Base-by-base conservation (phyloP, 2,888 invertebrate species). In the Liodrosophila aerea region DNA sequence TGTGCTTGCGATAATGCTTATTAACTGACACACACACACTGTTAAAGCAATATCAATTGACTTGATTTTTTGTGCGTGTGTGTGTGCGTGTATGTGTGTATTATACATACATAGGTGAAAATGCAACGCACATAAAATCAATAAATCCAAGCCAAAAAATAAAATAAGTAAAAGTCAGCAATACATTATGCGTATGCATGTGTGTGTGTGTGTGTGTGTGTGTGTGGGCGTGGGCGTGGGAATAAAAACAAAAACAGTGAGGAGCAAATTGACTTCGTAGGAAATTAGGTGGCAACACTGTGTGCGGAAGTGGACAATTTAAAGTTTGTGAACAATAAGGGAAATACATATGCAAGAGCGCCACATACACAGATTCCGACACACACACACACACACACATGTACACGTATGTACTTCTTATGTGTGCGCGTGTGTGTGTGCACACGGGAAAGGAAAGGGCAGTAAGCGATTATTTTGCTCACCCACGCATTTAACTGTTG, bases 121-220 rank as follows among this genome's bases (percentile, higher is more conserved):
- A 72, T 84, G 78, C 85, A 81, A 81, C 68, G 64, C 78, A 67
- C 63, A 84, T 76, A 81, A 81, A 81, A 81, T 81, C 81, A 86
- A 81, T 81, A 81, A 85, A 84, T 83, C 81, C 86, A 80, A 83
- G 76, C 60, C 76, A 83, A 81, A 81, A n/a, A n/a, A 72, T 78
- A 85, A 82, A 71, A 64, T 63, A 71, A 68, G 52, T 60, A 78
- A 78, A 78, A 85, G 69, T 69, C 73, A 75, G 63, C 58, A 69
- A 39, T 56, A 47, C 45, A 50, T 50, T 64, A 47, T 68, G 73
- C 59, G 71, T 77, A 62, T 56, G 59, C 43, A 60, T 47, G 45
- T 37, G 40, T 44, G 40, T 40, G 30, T 39, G 53, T 39, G 43
- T 60, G 46, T 34, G 49, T 46, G 39, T 29, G 29, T 4, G 51